phyloP scores from a whole-genome alignment of 2,888 invertebrate genomes.

The Coleophora flavipennella region DNA sequence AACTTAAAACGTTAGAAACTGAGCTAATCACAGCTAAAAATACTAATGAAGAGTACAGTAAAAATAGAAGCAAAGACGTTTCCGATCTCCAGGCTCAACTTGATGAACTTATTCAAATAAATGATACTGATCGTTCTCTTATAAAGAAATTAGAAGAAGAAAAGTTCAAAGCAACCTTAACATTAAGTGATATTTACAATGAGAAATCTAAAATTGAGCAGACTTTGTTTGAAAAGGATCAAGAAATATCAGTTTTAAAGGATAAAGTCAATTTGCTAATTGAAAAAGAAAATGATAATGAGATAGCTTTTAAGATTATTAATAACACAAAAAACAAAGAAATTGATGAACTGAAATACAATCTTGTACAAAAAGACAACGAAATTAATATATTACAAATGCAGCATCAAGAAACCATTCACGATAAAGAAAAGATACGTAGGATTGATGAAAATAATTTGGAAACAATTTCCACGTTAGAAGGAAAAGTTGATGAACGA shows the following conservation, averaged over 20 bases:
- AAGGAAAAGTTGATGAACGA: slow-evolving; percentile 22
- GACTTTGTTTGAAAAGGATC: slow-evolving; percentile 20
- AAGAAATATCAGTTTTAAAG: slow-evolving; percentile 21
- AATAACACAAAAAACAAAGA: slow-evolving; percentile 23
- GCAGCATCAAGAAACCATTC: slow-evolving; percentile 24
- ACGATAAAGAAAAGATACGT: slow-evolving; percentile 22
- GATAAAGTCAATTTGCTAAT: slow-evolving; percentile 13
- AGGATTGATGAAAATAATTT: slow-evolving; percentile 23
- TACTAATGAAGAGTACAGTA: slow-evolving; percentile 22
- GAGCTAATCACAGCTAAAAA: slow-evolving; percentile 27
- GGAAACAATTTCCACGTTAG: slow-evolving; percentile 24
- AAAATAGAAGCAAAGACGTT: slow-evolving; percentile 24
- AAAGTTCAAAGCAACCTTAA: slow-evolving; percentile 17
- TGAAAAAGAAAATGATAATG: slow-evolving; percentile 9
- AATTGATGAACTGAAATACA: slow-evolving; percentile 20
- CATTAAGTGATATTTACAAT: slow-evolving; percentile 17
- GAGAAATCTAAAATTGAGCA: slow-evolving; percentile 19
- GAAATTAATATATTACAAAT: slow-evolving; percentile 25
- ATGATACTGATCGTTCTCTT: slow-evolving; percentile 16
- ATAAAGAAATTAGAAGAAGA: slow-evolving; percentile 20
- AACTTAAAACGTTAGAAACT: slow-evolving; percentile 25
- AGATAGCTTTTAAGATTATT: slow-evolving; percentile 19
- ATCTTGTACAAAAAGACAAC: slow-evolving; percentile 21
- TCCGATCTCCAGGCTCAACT: slow-evolving; percentile 25
- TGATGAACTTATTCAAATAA: slow-evolving; percentile 22